A percentile compares a stretch with the other conserved stretches of the same genome.
These are phyloP conservation scores for Willisornis vidua DNA, from an alignment of 2,113 vertebrate species.

Conservation along the genomic window DNA sequence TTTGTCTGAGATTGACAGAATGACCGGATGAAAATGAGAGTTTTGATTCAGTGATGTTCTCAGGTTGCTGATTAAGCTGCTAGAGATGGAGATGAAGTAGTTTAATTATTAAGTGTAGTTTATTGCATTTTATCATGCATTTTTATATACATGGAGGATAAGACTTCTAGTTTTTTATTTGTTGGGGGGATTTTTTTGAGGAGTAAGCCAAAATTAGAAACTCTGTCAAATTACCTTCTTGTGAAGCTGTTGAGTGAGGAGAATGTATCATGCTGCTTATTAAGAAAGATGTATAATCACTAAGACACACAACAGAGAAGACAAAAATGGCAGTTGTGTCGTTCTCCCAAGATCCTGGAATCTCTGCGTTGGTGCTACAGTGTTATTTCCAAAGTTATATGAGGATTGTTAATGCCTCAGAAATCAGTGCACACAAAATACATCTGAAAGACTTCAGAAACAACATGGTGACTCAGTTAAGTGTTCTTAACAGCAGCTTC, in stretches of 20 bases:
- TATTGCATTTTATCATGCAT: not conserved
- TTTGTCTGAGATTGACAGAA: not conserved
- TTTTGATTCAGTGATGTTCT: not conserved
- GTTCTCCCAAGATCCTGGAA: not conserved
- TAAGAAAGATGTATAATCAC: not conserved
- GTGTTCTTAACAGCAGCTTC: not conserved
- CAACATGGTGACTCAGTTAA: not conserved
- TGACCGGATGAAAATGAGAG: not conserved
- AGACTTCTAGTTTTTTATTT: not conserved
- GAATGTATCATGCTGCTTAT: not conserved
- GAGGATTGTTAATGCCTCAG: not conserved
- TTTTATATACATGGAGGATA: not conserved
- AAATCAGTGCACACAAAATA: not conserved
- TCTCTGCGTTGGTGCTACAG: not conserved
- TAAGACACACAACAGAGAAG: not conserved
- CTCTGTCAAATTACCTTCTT: not conserved
- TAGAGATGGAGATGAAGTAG: not conserved
- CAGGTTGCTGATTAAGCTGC: not conserved
- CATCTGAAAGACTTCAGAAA: not conserved
- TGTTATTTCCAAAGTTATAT: not conserved
- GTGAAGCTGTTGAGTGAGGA: not conserved
- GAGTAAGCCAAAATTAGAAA: not conserved
- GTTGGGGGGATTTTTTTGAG: not conserved
- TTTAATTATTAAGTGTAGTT: not conserved
- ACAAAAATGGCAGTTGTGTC: not conserved